These are phyloP conservation scores for Lepus timidus DNA, from an alignment of 2,113 vertebrate genomes.

Conservation along the genomic window DNA sequence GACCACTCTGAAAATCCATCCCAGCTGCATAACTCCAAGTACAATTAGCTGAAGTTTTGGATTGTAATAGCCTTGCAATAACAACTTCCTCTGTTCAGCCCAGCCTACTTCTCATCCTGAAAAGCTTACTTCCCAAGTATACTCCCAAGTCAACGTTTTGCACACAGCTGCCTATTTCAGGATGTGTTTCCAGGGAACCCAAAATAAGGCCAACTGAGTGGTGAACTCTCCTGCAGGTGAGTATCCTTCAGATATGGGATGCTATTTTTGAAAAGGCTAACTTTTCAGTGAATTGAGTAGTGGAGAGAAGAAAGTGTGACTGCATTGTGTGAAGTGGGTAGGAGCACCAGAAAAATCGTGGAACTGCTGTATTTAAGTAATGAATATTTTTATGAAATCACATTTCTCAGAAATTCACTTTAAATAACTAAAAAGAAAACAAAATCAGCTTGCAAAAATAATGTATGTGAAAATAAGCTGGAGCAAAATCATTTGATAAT, in stretches of 20 bases:
- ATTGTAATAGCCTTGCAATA: not conserved
- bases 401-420: constrained; percentile 32
- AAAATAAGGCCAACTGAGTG: not conserved
- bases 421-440: not conserved
- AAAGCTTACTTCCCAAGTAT: fast-evolving
- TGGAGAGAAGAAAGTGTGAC: not conserved
- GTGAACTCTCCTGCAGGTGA: not conserved
- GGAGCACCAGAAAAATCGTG: not conserved
- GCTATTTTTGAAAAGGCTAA: not conserved
- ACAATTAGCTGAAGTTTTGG: not conserved
- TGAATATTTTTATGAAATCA: not conserved
- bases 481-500: constrained; percentile 25
- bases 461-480: constrained; percentile 47
- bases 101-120: not conserved
- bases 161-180: not conserved
- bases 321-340: not conserved
- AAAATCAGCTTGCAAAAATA: constrained; percentile 10
- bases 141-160: not conserved
- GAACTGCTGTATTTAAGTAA: not conserved
- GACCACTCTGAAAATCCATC: not conserved
- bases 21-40: not conserved
- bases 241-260: not conserved
- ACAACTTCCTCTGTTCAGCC: not conserved
- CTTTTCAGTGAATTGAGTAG: not conserved
- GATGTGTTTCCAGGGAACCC: not conserved